Conservation (phyloP, 2,888 invertebrate genomes). For the Mimumesa dahlbomi region DNA sequence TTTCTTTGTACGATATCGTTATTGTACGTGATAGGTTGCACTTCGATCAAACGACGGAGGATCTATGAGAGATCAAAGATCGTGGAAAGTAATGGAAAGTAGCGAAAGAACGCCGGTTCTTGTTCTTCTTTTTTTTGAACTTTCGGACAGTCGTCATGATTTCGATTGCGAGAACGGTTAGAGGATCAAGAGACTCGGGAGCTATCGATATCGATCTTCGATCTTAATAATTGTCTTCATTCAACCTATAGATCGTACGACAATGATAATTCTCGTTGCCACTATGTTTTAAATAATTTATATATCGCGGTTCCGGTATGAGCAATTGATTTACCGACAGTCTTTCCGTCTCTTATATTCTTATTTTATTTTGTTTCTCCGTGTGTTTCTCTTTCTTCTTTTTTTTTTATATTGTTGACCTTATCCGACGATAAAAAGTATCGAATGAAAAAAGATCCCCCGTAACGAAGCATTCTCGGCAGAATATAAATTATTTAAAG, state of each 20-base stretch:
- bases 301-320: slow-evolving; percentile 47
- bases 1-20: too few relatives aligned
- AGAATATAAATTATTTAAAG: slow-evolving; percentile 50
- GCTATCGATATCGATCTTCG: slow-evolving; percentile 7
- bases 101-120: too few relatives aligned
- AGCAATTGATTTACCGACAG: slow-evolving; percentile 52
- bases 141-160: too few relatives aligned
- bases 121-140: too few relatives aligned
- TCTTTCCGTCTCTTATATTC: slow-evolving; percentile 47
- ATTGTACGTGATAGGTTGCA: too few relatives aligned
- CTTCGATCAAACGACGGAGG: too few relatives aligned
- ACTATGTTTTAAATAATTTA: slow-evolving; percentile 50
- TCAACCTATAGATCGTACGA: slow-evolving; percentile 27
- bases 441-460: slow-evolving; percentile 12
- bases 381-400: too few relatives aligned
- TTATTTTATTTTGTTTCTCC: slow-evolving; percentile 2
- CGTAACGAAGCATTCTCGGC: slow-evolving; percentile 29
- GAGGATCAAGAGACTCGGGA: not conserved
- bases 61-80: too few relatives aligned
- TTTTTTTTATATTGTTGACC: too few relatives aligned
- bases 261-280: slow-evolving; percentile 23
- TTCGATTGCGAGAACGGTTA: not conserved
- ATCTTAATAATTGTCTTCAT: too few relatives aligned
- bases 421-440: slow-evolving; percentile 12
- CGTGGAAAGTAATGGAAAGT: too few relatives aligned